phyloP scores from a whole-genome alignment of 1,140 invertebrate species.

The Riptortus pedestris region DNA sequence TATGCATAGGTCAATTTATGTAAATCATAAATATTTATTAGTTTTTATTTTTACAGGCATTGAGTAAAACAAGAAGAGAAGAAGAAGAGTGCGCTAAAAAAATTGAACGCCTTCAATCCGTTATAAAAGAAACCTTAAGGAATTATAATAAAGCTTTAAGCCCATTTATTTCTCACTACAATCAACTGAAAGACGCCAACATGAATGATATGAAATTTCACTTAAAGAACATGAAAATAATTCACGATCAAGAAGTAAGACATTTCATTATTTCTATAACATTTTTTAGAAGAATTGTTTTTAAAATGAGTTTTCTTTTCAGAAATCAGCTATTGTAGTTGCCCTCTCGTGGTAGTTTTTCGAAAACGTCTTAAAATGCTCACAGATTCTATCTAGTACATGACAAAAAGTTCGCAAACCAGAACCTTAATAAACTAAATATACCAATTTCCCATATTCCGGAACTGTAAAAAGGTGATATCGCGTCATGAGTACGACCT shows the following conservation, averaged over 20 bases:
- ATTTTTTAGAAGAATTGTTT: not conserved
- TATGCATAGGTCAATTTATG: not conserved
- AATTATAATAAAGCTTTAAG: not conserved
- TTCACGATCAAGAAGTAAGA: not conserved
- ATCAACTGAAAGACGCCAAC: not conserved
- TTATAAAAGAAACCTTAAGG: not conserved
- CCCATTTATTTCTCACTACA: not conserved
- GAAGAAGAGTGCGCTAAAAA: not conserved
- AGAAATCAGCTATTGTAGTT: not conserved
- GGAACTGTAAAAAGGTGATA: too few species aligned
- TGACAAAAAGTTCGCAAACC: too few species aligned
- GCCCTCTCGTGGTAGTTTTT: too few species aligned
- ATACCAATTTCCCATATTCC: too few species aligned
- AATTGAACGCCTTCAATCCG: not conserved
- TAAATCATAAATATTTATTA: not conserved
- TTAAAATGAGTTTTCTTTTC: not conserved
- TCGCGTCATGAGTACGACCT: too few species aligned
- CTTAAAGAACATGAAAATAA: not conserved
- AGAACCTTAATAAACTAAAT: too few species aligned
- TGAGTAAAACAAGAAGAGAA: not conserved
- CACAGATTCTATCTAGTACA: too few species aligned
- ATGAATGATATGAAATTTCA: not conserved
- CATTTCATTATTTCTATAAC: not conserved
- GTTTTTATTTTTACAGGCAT: not conserved
- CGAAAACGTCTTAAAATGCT: too few species aligned